phyloP scores from a whole-genome alignment of 1,140 invertebrate genomes.

The Rhopalosiphum padi region DNA sequence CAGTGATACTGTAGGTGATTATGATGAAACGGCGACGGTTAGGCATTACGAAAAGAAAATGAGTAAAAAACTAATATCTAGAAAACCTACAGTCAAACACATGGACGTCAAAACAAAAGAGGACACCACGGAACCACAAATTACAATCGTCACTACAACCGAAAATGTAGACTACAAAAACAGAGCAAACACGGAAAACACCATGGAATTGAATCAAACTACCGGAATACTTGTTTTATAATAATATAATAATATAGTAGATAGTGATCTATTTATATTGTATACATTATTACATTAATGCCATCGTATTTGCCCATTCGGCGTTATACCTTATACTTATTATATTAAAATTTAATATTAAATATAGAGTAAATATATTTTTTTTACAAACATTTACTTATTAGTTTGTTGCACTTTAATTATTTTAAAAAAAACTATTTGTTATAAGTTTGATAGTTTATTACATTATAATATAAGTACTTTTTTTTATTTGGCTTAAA shows the following conservation, averaged over 20 bases:
- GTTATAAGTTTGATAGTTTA: neutral
- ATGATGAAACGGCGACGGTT: neutral
- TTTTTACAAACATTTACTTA: constrained; percentile 37
- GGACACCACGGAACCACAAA: neutral
- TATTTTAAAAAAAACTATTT: constrained; percentile 16
- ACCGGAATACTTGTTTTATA: neutral
- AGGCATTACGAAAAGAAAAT: constrained; percentile 13
- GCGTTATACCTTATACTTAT: constrained; percentile 6
- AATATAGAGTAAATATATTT: constrained; percentile 4
- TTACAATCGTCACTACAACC: no score
- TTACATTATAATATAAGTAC: neutral
- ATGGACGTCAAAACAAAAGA: neutral
- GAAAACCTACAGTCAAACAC: neutral
- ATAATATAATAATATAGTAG: neutral
- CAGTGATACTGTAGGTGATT: neutral
- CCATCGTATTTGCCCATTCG: neutral
- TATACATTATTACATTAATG: constrained; percentile 22
- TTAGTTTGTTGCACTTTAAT: neutral
- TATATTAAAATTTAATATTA: neutral
- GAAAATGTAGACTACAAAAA: neutral
- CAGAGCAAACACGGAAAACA: neutral
- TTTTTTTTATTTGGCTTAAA: neutral
- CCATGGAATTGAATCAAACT: neutral
- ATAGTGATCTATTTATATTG: neutral
- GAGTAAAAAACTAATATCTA: constrained; percentile 42